Evolutionary conservation across 2,888 invertebrate species (phyloP), one percentile per base, ranked within the genome.

Genomic region (Pyrrhia umbra): DNA sequence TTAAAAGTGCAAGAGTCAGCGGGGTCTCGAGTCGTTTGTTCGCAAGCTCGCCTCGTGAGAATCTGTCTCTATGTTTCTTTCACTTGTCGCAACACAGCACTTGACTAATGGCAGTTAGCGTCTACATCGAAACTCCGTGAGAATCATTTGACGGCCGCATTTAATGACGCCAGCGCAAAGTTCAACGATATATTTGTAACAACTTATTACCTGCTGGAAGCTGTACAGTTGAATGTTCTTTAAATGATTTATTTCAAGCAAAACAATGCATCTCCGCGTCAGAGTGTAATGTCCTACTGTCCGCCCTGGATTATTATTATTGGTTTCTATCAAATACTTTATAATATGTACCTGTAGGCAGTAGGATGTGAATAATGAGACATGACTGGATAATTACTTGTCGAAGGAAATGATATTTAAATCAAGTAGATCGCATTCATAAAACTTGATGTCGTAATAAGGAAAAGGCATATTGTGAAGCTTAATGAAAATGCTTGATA

Each of bases 41-140:
- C 77, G 81, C 81, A 23, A 83, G 79, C 75, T 76, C 60, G 71
- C 60, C 77, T 81, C 88, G 89, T 92, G 92, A 89, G 92, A 92
- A 92, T 85, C 78, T 74, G 78, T 88, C 86, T 81, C 86, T 87
- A 86, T 80, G 81, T 86, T 91, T 89, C 88, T 90, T 91, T 88
- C 80, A 82, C 70, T 85, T 82, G 85, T 79, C 79, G 81, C 84
- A 82, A 85, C 81, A 83, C 81, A 84, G 73, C 80, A 83, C 80
- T 89, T 88, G 83, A 89, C 78, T 88, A 88, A 89, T 87, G 79
- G 79, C 78, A 77, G 79, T 76, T 75, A 79, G 66, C 74, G 68
- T 62, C 78, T 70, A 69, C 65, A 66, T 79, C 76, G 83, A 88
- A 88, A 85, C 83, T 70, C 74, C 83, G 87, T 90, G 88, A 85